phyloP scores from a whole-genome alignment of 2,888 invertebrate genomes.

The Ophion ventricosus region DNA sequence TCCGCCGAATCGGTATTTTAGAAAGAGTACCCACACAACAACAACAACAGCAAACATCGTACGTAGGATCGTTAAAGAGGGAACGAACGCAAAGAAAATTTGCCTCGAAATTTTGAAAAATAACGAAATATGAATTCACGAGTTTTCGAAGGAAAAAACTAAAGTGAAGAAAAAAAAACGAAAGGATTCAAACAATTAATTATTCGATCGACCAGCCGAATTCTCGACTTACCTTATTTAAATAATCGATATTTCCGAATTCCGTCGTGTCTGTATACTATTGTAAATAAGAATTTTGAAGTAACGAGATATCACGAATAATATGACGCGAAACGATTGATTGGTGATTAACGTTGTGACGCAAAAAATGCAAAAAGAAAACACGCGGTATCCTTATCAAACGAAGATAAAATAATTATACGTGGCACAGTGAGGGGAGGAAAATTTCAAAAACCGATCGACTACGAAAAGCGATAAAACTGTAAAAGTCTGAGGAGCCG shows the following conservation, averaged over 20 bases:
- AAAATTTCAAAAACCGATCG: background rate
- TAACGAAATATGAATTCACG: conserved; percentile 23
- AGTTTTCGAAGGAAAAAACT: conserved; percentile 8
- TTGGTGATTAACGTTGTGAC: conserved; percentile 41
- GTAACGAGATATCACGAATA: conserved; percentile 30
- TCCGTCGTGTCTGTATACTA: conserved; percentile 50
- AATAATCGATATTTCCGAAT: conserved; percentile 51
- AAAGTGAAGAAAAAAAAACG: background rate
- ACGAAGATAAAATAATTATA: conserved; percentile 23
- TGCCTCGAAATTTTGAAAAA: background rate
- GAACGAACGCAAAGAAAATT: background rate
- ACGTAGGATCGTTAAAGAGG: background rate
- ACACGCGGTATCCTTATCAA: conserved; percentile 27
- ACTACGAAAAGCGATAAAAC: background rate
- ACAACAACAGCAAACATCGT: conserved; percentile 12
- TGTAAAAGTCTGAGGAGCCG: conserved; percentile 43
- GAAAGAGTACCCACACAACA: conserved; percentile 70
- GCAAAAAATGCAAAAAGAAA: conserved; percentile 6
- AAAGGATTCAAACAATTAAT: background rate
- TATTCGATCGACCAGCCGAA: conserved; percentile 13
- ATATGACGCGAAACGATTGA: conserved; percentile 30
- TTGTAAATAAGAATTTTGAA: conserved; percentile 51
- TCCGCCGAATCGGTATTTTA: conserved; percentile 98
- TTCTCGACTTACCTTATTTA: conserved; percentile 36
- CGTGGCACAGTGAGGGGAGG: background rate